Conservation (phyloP, 2,797 vertebrate species). For the Glyptemys insculpta region DNA sequence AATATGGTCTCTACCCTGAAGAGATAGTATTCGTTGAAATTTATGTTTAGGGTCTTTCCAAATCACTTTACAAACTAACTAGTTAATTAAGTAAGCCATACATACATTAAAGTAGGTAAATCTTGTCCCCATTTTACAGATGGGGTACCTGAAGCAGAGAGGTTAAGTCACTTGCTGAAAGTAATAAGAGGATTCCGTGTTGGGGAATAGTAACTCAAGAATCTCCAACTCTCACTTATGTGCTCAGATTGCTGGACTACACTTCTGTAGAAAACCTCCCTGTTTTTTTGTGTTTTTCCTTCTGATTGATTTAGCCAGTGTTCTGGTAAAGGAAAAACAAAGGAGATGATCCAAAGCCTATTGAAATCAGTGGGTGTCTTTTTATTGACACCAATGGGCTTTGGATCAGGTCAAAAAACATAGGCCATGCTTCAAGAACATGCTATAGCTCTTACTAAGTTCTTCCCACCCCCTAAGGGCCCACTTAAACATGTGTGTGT, state of each 20-base stretch:
- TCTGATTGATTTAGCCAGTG: neutral
- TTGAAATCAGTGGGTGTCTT: neutral
- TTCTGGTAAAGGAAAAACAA: neutral
- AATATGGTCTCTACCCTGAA: neutral
- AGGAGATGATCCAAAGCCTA: neutral
- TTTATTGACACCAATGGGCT: neutral
- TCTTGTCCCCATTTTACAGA: neutral
- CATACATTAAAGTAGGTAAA: neutral
- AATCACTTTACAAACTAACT: neutral
- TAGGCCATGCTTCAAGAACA: neutral
- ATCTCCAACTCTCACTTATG: neutral
- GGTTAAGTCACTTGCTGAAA: neutral
- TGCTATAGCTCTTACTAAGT: neutral
- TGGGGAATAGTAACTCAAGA: neutral
- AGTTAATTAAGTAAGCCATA: neutral
- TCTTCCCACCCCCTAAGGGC: neutral
- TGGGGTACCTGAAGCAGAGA: neutral
- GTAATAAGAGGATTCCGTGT: neutral
- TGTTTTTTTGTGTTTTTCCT: neutral
- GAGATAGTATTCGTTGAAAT: slow-evolving; percentile 38
- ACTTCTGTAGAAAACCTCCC: neutral
- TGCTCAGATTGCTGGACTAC: neutral
- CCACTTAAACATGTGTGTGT: neutral
- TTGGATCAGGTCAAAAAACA: neutral
- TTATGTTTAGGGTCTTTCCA: neutral